Percentiles rank a stretch among this genome's conserved stretches.
phyloP scores from a whole-genome alignment of 2,888 invertebrate genomes.

The Nymphalis urticae region DNA sequence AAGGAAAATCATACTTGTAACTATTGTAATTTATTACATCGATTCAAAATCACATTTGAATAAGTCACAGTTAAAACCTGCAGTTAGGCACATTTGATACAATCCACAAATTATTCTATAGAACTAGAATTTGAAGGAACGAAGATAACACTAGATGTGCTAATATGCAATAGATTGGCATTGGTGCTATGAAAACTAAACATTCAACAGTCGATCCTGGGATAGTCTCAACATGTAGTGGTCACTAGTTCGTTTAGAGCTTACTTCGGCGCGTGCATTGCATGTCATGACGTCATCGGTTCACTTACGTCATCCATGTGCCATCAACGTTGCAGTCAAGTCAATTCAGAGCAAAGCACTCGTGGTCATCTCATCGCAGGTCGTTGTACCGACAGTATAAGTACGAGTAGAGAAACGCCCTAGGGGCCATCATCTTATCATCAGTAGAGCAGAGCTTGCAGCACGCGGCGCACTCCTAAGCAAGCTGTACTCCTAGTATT shows the following conservation, averaged over 20 bases:
- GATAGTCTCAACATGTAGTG: conserved; percentile 36
- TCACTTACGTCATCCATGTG: conserved; percentile 64
- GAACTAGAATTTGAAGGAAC: conserved; percentile 62
- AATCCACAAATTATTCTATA: conserved; percentile 61
- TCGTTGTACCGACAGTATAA: conserved; percentile 53
- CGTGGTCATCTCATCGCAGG: conserved; percentile 50
- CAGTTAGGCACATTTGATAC: conserved; percentile 58
- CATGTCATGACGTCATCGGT: conserved; percentile 49
- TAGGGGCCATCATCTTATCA: conserved; percentile 49
- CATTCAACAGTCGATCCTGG: conserved; percentile 34
- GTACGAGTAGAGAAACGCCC: conserved; percentile 41
- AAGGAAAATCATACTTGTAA: conserved; percentile 70
- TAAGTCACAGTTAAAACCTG: conserved; percentile 47
- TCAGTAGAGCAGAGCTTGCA: conserved; percentile 66
- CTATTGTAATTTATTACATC: conserved; percentile 68
- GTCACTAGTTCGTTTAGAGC: conserved; percentile 67
- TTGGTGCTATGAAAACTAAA: conserved; percentile 70
- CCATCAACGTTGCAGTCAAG: conserved; percentile 59
- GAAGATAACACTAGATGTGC: conserved; percentile 67
- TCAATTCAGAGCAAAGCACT: conserved; percentile 36
- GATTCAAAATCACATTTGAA: conserved; percentile 58
- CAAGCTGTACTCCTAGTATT: conserved; percentile 52
- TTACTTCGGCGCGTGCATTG: conserved; percentile 58
- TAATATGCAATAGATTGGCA: conserved; percentile 65
- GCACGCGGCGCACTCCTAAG: conserved; percentile 69